These are phyloP conservation scores for Polyergus mexicanus DNA, from an alignment of 1,140 invertebrate species.

Conservation along the genomic window DNA sequence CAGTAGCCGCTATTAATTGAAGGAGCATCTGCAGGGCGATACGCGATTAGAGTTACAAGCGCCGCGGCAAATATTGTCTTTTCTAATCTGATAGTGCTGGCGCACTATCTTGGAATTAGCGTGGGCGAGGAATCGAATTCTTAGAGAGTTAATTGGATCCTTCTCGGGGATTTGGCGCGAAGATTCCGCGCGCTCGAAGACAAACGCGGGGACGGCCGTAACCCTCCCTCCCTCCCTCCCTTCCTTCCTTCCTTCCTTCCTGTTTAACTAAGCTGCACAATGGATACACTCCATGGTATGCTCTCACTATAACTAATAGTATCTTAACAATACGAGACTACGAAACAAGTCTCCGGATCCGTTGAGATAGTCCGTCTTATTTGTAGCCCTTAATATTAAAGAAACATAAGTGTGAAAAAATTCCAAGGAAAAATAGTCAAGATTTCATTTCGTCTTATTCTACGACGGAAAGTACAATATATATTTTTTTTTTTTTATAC, in stretches of 20 bases:
- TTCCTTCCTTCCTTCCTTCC: constrained; percentile 45
- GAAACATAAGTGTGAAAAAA: neutral
- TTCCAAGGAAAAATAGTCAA: too few relatives aligned
- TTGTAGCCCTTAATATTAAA: neutral
- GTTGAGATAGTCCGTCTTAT: neutral
- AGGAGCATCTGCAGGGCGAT: constrained; percentile 73
- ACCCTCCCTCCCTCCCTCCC: constrained; percentile 68
- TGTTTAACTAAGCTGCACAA: constrained; percentile 71
- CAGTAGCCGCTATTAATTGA: constrained; percentile 72
- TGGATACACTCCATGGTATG: constrained; percentile 66
- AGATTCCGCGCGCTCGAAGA: constrained; percentile 74
- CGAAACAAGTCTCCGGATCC: constrained; percentile 5
- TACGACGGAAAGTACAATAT: neutral
- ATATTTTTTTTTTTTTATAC: neutral
- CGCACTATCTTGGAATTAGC: constrained; percentile 82
- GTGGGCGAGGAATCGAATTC: constrained; percentile 76
- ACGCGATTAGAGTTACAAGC: constrained; percentile 75
- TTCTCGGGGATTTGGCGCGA: constrained; percentile 73
- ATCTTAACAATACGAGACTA: constrained; percentile 45
- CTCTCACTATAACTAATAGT: constrained; percentile 55
- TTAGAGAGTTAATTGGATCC: constrained; percentile 81
- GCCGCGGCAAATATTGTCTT: constrained; percentile 74
- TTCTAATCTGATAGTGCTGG: constrained; percentile 72
- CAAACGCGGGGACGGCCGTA: constrained; percentile 74
- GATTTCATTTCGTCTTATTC: neutral